A percentile compares a stretch with the other conserved stretches of the same genome.
These are phyloP conservation scores for Hestina assimilis DNA, from an alignment of 1,140 invertebrate species.

Conservation along the genomic window DNA sequence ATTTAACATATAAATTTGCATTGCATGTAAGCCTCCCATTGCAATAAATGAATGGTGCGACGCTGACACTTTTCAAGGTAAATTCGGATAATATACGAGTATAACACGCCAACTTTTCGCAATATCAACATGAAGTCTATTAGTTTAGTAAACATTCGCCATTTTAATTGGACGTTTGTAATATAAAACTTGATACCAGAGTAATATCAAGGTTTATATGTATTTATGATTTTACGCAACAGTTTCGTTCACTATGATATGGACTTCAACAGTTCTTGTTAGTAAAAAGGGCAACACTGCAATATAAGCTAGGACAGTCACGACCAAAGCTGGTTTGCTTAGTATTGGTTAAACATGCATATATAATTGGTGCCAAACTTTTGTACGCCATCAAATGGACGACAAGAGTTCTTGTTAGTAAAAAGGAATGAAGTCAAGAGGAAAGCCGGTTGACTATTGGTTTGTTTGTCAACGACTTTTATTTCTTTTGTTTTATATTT, in stretches of 20 bases:
- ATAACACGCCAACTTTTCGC: slow-evolving; percentile 13
- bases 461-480: too few relatives aligned
- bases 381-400: too few relatives aligned
- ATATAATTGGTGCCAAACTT: too few relatives aligned
- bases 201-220: slow-evolving; percentile 20
- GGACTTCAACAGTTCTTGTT: slow-evolving; percentile 15
- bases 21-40: slow-evolving; percentile 9
- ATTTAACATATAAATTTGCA: slow-evolving; percentile 4
- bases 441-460: slow-evolving; percentile 13
- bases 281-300: slow-evolving; percentile 17
- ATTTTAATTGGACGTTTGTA: slow-evolving; percentile 19
- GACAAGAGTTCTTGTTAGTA: slow-evolving; percentile 25
- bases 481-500: slow-evolving; percentile 17
- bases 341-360: neutral
- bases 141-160: slow-evolving; percentile 21
- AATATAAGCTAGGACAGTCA: slow-evolving; percentile 14
- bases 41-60: slow-evolving; percentile 11
- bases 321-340: neutral
- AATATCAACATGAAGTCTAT: slow-evolving; percentile 24
- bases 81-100: slow-evolving; percentile 17
- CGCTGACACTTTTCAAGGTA: slow-evolving; percentile 9
- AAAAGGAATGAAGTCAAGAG: slow-evolving; percentile 24
- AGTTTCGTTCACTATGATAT: slow-evolving; percentile 11
- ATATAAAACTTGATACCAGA: slow-evolving; percentile 18
- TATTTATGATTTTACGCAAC: slow-evolving; percentile 14